A percentile compares a stretch with the other conserved stretches of the same genome.
phyloP scores from a whole-genome alignment of 2,888 invertebrate genomes.

The Aporophyla lueneburgensis region DNA sequence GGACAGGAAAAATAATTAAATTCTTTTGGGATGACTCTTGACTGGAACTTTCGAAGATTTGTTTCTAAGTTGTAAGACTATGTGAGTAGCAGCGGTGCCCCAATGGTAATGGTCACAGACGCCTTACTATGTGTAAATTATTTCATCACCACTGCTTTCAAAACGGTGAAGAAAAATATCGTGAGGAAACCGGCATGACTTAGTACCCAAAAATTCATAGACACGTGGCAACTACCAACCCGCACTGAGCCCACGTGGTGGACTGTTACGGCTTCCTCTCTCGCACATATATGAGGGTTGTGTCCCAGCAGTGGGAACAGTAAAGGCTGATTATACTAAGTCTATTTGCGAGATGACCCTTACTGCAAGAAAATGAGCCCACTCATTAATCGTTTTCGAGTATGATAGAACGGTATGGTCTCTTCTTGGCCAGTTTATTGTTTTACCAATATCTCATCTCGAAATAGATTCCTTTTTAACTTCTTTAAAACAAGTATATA shows the following conservation, averaged over 20 bases:
- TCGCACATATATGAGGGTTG: too few relatives aligned
- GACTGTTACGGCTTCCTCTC: too few relatives aligned
- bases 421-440: not conserved
- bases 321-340: not conserved
- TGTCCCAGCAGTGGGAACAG: too few relatives aligned
- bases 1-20: not conserved
- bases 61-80: not conserved
- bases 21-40: not conserved
- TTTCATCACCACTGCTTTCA: too few relatives aligned
- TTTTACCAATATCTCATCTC: not conserved
- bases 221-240: too few relatives aligned
- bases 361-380: not conserved
- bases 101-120: too few relatives aligned
- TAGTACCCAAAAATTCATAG: too few relatives aligned
- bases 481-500: not conserved
- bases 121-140: too few relatives aligned
- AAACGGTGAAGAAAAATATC: too few relatives aligned
- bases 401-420: not conserved
- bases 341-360: not conserved
- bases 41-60: not conserved
- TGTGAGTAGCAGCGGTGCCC: not conserved
- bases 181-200: too few relatives aligned
- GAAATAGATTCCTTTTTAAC: not conserved
- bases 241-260: too few relatives aligned
- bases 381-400: not conserved